A percentile compares a stretch with the other conserved stretches of the same genome.
Evolutionary conservation across 2,797 vertebrate genomes (phyloP).

Genomic region (Gallinago nigripennis): DNA sequence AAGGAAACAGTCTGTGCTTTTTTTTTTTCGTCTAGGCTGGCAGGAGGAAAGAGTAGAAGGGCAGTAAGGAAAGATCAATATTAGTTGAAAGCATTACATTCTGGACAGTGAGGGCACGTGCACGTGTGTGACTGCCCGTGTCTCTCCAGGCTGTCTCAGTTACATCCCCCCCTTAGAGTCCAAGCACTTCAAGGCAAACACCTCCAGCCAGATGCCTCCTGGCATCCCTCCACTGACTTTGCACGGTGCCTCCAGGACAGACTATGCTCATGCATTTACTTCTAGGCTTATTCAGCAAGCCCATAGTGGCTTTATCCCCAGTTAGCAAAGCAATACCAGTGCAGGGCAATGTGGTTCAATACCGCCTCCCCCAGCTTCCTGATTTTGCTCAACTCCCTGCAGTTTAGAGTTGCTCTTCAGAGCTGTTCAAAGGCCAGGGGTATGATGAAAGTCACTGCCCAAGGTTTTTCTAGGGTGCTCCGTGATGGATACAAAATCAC

Average conservation of each 20-base stretch:
- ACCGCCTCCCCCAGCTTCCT: background rate
- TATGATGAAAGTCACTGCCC: background rate
- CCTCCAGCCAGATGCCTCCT: background rate
- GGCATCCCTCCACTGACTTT: background rate
- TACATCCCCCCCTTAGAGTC: background rate
- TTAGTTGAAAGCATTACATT: background rate
- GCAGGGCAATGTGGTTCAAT: background rate
- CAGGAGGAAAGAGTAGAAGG: background rate
- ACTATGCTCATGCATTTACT: background rate
- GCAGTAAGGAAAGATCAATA: background rate
- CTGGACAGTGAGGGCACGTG: background rate
- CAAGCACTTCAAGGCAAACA: background rate
- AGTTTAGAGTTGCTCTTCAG: background rate
- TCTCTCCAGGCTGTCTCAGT: background rate
- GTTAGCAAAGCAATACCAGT: background rate
- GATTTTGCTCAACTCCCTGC: background rate
- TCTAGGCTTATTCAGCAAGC: background rate
- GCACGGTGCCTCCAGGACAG: background rate
- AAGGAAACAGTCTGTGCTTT: background rate
- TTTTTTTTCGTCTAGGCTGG: background rate
- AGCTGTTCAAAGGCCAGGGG: background rate
- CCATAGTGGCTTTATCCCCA: background rate
- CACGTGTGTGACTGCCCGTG: rapidly evolving
- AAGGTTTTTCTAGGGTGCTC: background rate
- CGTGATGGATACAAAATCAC: background rate